Evolutionary conservation across 2,888 invertebrate species (phyloP), one percentile per base, ranked within the genome.

Genomic region (Gastrophysa polygoni): DNA sequence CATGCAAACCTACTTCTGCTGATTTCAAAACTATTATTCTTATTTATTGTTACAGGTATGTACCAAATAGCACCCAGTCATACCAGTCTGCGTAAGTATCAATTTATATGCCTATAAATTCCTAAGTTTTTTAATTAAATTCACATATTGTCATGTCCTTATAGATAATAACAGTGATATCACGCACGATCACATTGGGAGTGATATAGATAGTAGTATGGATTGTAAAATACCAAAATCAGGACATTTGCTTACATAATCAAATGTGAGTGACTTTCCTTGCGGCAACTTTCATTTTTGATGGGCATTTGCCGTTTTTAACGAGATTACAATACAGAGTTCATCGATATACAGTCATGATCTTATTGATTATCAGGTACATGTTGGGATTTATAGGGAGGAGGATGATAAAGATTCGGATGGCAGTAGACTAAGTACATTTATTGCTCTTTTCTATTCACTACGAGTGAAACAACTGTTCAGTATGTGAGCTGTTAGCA

Each of bases 161-260:
- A 54, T 54, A 11, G 14, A 54, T 54, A 54, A 52, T 52, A 52
- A 52, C 38, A 38, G 38, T 38, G 14, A n/a, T 16, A 34, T 38
- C 28, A 54, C 17, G 46, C 43, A 43, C 43, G 24, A 54, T 43
- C 43, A 14, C 20, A 43, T 24, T 11, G 38, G 43, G 21, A 43
- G 34, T 43, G 20, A 20, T 34, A 52, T 61, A 59, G 59, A 56
- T 63, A 61, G 62, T 61, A 47, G 28, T 46, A 48, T 52, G 21
- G 59, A 57, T 63, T 66, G 60, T 61, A 52, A 44, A 34, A 56
- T 46, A 47, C 56, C 49, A 63, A 61, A 66, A 63, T 58, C 59
- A 32, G 66, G 52, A 55, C 57, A 55, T 21, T 51, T 43, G 46
- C 54, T 66, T 66, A 61, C 57, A 57, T 66, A 63, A 66, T 49